These are phyloP conservation scores for Spisula solida DNA, from an alignment of 2,888 invertebrate species.

Conservation along the genomic window DNA sequence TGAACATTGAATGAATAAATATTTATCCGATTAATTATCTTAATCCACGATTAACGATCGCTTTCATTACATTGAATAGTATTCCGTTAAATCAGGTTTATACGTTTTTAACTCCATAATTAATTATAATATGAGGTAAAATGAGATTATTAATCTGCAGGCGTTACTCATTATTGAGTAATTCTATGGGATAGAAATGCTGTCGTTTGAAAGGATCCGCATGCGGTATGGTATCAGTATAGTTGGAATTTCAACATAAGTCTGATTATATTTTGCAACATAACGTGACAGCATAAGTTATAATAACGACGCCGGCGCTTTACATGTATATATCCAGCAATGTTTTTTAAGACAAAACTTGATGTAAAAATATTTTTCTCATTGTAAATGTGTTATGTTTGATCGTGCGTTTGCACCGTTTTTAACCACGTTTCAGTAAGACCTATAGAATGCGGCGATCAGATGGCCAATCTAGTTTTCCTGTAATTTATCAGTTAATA, in stretches of 20 bases:
- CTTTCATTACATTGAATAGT: not conserved
- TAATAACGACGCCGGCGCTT: no score
- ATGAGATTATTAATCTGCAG: not conserved
- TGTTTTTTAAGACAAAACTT: no score
- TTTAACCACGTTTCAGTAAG: no score
- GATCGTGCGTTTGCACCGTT: no score
- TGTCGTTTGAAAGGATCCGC: not conserved
- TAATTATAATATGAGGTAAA: not conserved
- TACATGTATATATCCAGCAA: no score
- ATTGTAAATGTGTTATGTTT: no score
- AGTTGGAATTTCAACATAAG: not conserved
- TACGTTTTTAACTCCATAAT: not conserved
- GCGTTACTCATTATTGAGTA: not conserved
- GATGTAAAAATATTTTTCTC: no score
- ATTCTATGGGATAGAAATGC: not conserved
- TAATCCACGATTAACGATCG: not conserved
- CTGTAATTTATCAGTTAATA: no score
- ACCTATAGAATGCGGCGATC: no score
- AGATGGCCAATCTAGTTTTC: no score
- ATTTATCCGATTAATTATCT: constrained; percentile 17
- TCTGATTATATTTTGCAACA: not conserved
- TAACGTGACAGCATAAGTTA: not conserved
- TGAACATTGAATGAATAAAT: not conserved
- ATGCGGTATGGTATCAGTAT: not conserved
- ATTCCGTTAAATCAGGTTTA: not conserved